Base-by-base conservation (phyloP, 2,888 invertebrate species). In the Euzophera pinguis region DNA sequence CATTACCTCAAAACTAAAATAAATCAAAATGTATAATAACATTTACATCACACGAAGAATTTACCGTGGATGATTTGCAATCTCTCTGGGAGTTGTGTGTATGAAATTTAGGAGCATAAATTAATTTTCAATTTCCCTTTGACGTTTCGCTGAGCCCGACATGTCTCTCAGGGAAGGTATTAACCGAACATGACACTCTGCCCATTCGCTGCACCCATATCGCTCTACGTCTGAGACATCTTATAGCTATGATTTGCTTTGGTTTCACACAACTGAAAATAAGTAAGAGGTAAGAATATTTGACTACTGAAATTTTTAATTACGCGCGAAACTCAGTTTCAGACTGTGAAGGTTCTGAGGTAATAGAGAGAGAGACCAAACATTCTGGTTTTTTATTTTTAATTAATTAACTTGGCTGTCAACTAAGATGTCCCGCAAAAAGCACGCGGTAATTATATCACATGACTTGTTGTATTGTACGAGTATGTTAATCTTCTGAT, bases 111-210 rank as follows among this genome's bases (percentile, higher is more conserved):
- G 76, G 68, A 72, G 81, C 86, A 86, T 89, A 89, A 88, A 89
- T 89, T 89, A 90, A 86, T 87, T 90, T 90, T 88, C 89, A 88
- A 89, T 90, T 89, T 87, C 80, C 83, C 84, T 87, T 87, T 89
- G 89, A 89, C 88, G 76, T 88, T 84, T 84, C 75, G 88, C 89
- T 88, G 87, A 88, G 85, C 83, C 79, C 76, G 76, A 76, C 85
- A 75, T 78, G 84, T 87, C 85, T 84, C 85, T 64, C 73, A 73
- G 78, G 75, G 76, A 67, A 80, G 83, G 84, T 83, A 87, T 85
- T 84, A 84, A 71, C 77, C 74, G 71, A 75, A 83, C 81, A 83
- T 79, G 84, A 81, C 83, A 74, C 71, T 68, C 72, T 62, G 73
- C 75, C 75, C 77, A 78, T 76, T 74, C 66, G 63, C 61, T 74